Percentiles rank a stretch among this genome's conserved stretches.
Evolutionary conservation across 2,797 vertebrate genomes (phyloP).

Genomic region (Bothrops alternatus): DNA sequence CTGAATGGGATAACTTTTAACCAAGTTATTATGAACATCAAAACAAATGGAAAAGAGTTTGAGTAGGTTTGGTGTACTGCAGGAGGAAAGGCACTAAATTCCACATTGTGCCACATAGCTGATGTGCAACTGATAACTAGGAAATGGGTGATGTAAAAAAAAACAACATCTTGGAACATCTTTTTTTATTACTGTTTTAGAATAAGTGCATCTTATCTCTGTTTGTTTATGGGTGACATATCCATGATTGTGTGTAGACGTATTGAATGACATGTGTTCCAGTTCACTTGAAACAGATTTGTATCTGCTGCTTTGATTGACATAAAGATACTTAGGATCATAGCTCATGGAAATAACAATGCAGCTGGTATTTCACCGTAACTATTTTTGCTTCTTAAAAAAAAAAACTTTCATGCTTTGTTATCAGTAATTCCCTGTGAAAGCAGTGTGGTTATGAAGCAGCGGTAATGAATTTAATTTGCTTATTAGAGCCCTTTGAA

Average conservation of each 20-base stretch:
- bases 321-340: neutral
- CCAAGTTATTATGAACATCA: neutral
- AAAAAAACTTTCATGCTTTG: neutral
- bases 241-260: neutral
- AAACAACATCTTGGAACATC: neutral
- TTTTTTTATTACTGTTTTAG: neutral
- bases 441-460: conserved; percentile 36
- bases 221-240: neutral
- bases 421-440: conserved; percentile 11
- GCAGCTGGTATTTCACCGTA: conserved; percentile 25
- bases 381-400: neutral
- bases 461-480: conserved; percentile 42
- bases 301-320: conserved; percentile 20
- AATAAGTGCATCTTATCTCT: neutral
- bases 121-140: neutral
- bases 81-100: neutral
- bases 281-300: neutral
- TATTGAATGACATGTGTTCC: neutral
- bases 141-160: neutral
- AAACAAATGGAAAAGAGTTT: neutral
- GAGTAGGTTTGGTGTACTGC: neutral
- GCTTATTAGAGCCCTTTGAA: conserved; percentile 40
- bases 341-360: conserved; percentile 24
- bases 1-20: neutral
- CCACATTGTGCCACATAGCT: neutral